phyloP scores from a whole-genome alignment of 2,888 invertebrate species.

The Lasioglossum pauxillum region DNA sequence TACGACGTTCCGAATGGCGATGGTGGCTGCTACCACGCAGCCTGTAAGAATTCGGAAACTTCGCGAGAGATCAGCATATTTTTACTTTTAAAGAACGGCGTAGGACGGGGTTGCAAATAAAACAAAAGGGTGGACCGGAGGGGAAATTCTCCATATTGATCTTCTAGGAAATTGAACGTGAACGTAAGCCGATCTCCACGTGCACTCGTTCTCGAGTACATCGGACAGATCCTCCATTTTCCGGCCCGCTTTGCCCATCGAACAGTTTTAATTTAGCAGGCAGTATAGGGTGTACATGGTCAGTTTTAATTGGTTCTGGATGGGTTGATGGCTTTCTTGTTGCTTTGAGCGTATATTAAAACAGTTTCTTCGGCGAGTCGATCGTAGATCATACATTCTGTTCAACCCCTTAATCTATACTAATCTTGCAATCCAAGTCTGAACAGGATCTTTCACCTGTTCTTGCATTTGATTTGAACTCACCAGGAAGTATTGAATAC shows the following conservation, averaged over 20 bases:
- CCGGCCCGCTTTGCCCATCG: not conserved
- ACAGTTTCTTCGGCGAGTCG: not conserved
- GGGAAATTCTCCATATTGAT: not conserved
- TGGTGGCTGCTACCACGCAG: not conserved
- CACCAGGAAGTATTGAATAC: not conserved
- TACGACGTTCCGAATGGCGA: not conserved
- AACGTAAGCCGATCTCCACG: not conserved
- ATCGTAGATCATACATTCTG: not conserved
- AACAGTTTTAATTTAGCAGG: not conserved
- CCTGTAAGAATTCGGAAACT: not conserved
- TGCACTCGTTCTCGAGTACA: not conserved
- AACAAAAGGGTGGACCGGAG: not conserved
- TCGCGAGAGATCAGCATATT: not conserved
- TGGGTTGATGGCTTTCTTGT: not conserved
- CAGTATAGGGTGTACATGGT: not conserved
- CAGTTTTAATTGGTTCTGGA: not conserved
- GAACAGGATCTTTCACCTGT: not conserved
- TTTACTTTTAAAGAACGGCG: not conserved
- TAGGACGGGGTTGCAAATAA: not conserved
- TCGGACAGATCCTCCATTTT: not conserved
- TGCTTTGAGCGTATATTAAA: not conserved
- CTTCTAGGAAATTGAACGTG: slow-evolving; percentile 1
- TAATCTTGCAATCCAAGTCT: not conserved
- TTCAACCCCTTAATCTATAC: not conserved
- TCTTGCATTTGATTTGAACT: not conserved